Evolutionary conservation across 2,797 vertebrate genomes (phyloP).

Genomic region (Hippopotamyrus pictus): DNA sequence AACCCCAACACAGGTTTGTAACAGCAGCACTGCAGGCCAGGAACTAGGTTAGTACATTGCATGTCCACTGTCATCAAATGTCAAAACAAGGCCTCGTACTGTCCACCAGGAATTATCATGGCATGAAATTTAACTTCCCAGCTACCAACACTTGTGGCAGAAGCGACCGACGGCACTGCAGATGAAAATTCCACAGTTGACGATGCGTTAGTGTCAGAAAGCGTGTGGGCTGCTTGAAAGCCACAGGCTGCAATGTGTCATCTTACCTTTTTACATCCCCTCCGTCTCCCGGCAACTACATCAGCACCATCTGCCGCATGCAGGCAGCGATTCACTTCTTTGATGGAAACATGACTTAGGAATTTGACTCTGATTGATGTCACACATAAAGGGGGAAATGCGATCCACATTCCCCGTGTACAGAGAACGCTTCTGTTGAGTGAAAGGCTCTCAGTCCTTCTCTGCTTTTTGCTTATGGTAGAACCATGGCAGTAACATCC

Average conservation of each 20-base stretch:
- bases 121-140: not conserved
- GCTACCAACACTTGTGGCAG: not conserved
- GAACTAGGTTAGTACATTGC: not conserved
- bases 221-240: not conserved
- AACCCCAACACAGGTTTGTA: not conserved
- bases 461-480: not conserved
- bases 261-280: not conserved
- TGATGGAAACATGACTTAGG: not conserved
- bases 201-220: not conserved
- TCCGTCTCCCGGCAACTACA: not conserved
- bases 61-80: not conserved
- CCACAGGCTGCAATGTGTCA: not conserved
- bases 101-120: not conserved
- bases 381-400: not conserved
- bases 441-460: not conserved
- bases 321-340: not conserved
- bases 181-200: not conserved
- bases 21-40: not conserved
- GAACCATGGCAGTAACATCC: not conserved
- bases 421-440: not conserved
- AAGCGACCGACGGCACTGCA: not conserved
- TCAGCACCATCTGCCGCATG: not conserved
- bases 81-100: not conserved
- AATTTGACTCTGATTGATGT: conserved; percentile 2
- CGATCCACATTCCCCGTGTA: not conserved